Conservation (phyloP, 2,797 vertebrate species). For the Leuciscus waleckii region DNA sequence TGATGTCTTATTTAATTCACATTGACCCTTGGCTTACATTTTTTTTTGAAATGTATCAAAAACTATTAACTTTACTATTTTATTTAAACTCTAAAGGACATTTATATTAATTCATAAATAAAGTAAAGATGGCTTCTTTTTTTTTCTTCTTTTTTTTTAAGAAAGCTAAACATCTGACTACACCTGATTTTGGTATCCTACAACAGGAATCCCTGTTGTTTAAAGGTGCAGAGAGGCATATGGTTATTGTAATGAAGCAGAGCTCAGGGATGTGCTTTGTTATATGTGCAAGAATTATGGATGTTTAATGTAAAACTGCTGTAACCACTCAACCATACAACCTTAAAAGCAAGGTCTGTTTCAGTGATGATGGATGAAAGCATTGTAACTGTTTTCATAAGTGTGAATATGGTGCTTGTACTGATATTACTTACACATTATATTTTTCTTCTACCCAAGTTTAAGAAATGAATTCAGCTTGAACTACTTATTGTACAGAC, state of each 20-base stretch:
- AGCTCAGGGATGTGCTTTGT: neutral
- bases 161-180: neutral
- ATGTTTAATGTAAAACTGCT: neutral
- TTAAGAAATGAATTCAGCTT: neutral
- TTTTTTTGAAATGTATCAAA: neutral
- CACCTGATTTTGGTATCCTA: neutral
- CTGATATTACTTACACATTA: neutral
- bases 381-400: neutral
- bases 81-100: neutral
- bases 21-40: neutral
- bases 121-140: neutral
- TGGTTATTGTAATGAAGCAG: neutral
- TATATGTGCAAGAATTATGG: conserved; percentile 8
- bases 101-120: neutral
- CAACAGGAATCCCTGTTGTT: neutral
- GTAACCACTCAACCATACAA: neutral
- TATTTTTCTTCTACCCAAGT: neutral
- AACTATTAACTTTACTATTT: neutral
- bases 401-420: conserved; percentile 8
- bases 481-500: neutral
- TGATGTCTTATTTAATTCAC: neutral
- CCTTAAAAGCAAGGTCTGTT: conserved; percentile 18
- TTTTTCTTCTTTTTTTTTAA: neutral
- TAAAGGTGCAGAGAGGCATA: neutral
- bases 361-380: conserved; percentile 31